Conservation (phyloP, 1,140 invertebrate species). For the Drosophila saltans region DNA sequence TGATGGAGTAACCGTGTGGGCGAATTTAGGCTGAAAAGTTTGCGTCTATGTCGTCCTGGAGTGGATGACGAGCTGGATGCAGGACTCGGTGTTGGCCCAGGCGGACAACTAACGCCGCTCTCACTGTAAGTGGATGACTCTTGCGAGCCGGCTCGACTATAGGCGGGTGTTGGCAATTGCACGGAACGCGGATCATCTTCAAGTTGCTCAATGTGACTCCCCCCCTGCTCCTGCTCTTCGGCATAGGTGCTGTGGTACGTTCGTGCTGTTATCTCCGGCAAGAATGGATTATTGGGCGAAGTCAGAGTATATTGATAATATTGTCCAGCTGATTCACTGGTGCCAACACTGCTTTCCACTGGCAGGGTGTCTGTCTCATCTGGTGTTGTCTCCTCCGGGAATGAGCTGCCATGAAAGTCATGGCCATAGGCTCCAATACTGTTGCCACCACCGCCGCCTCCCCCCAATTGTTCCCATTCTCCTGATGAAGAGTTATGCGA, state of each 20-base stretch:
- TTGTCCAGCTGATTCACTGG: slow-evolving; percentile 41
- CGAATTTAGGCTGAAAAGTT: slow-evolving; percentile 74
- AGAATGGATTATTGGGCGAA: slow-evolving; percentile 80
- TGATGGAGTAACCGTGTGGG: slow-evolving; percentile 70
- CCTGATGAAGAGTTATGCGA: slow-evolving; percentile 78
- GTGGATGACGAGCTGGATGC: slow-evolving; percentile 70
- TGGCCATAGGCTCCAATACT: slow-evolving; percentile 49
- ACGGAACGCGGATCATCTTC: slow-evolving; percentile 47
- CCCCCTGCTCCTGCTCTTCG: slow-evolving; percentile 49
- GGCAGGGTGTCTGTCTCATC: slow-evolving; percentile 62
- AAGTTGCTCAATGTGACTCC: slow-evolving; percentile 33
- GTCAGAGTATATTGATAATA: slow-evolving; percentile 80
- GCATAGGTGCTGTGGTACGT: slow-evolving; percentile 73
- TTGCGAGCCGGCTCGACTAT: slow-evolving; percentile 75
- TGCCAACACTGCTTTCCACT: slow-evolving; percentile 45
- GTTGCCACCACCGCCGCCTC: background rate
- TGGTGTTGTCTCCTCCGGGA: slow-evolving; percentile 63
- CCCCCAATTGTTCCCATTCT: slow-evolving; percentile 73
- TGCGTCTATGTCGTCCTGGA: slow-evolving; percentile 71
- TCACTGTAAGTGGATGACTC: slow-evolving; percentile 72
- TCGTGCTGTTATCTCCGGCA: slow-evolving; percentile 78
- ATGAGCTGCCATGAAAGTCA: slow-evolving; percentile 63
- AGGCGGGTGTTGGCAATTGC: slow-evolving; percentile 67
- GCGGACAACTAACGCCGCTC: slow-evolving; percentile 43
- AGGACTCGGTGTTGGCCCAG: slow-evolving; percentile 61